These are phyloP conservation scores for Stomatorhinus walkeri DNA, from an alignment of 2,797 vertebrate genomes.

Conservation along the genomic window DNA sequence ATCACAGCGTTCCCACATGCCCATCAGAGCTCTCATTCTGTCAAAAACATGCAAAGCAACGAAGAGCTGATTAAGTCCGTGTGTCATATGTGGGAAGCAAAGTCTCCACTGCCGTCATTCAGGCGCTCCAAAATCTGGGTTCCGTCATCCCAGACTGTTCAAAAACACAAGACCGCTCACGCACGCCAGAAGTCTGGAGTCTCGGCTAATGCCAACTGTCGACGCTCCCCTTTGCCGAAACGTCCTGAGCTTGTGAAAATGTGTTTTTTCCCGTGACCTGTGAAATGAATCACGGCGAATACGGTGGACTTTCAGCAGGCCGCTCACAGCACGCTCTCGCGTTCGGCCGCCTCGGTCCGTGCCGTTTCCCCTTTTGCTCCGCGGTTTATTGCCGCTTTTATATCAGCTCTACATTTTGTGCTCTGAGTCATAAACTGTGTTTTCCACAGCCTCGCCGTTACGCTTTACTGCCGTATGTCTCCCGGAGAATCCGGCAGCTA, in stretches of 20 bases:
- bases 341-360: background rate
- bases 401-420: constrained; percentile 17
- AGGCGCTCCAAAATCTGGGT: background rate
- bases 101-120: background rate
- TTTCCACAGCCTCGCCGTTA: constrained; percentile 12
- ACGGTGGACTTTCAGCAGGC: background rate
- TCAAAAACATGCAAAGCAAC: background rate
- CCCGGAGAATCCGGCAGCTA: background rate
- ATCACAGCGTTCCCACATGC: background rate
- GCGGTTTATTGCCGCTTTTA: constrained; percentile 17
- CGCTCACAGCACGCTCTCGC: background rate
- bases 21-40: background rate
- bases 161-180: background rate
- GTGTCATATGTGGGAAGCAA: background rate
- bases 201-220: background rate
- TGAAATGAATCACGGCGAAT: background rate
- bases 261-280: background rate
- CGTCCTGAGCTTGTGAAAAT: background rate
- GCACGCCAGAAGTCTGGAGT: background rate
- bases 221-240: background rate
- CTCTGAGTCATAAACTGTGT: constrained; percentile 18
- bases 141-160: background rate
- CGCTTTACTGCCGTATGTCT: constrained; percentile 9
- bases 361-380: background rate
- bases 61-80: background rate